Evolutionary conservation across 2,888 invertebrate species (phyloP).

Genomic region (Eristalinus aeneus): DNA sequence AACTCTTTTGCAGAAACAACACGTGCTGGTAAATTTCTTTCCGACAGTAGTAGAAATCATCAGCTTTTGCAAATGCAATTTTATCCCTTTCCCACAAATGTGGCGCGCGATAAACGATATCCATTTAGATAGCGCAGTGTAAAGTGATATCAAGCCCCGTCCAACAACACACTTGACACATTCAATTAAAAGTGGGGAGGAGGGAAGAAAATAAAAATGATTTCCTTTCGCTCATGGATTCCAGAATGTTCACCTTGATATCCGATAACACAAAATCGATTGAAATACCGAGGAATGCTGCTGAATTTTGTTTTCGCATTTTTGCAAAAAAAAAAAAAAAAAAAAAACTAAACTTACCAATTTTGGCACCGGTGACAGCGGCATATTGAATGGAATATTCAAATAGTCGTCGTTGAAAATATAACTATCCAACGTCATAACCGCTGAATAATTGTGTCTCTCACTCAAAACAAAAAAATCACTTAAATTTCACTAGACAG

Average conservation of each 20-base stretch:
- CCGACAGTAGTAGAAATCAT: background rate
- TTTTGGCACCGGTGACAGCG: constrained; percentile 80
- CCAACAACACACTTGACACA: constrained; percentile 12
- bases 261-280: constrained; percentile 10
- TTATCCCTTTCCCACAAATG: constrained; percentile 5
- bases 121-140: background rate
- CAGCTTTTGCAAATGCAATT: background rate
- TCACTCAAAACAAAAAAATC: constrained; percentile 48
- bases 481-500: constrained; percentile 17
- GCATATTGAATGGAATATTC: constrained; percentile 77
- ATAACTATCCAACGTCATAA: constrained; percentile 79
- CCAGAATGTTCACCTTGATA: constrained; percentile 33
- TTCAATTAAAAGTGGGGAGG: constrained; percentile 15
- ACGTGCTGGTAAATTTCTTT: constrained; percentile 15
- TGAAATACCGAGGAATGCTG: background rate
- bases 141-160: background rate
- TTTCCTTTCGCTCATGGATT: constrained; percentile 10
- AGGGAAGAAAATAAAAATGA: background rate
- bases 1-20: constrained; percentile 21
- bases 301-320: background rate
- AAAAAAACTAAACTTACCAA: constrained; percentile 80
- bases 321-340: background rate
- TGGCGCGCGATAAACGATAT: constrained; percentile 36
- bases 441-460: constrained; percentile 41
- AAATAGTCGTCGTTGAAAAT: constrained; percentile 78